Evolutionary conservation across 1,140 invertebrate species (phyloP), one percentile per base, ranked within the genome.

Genomic region (Lutraria rhynchaena): DNA sequence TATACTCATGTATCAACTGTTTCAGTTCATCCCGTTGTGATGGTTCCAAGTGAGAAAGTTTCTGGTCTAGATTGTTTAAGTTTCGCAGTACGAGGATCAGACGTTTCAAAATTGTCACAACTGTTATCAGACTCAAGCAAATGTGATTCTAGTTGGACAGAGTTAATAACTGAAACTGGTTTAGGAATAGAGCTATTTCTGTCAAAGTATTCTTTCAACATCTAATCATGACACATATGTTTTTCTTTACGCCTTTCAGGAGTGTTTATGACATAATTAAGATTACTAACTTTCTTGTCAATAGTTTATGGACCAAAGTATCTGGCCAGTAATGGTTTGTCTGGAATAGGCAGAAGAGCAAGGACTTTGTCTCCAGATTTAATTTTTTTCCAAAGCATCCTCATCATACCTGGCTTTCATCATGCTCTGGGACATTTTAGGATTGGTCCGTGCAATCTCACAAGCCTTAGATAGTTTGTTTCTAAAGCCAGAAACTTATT

Each of bases 401-500:
- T 53, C 51, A 19, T 53, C 51, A 53, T 53, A 53, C 4, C 22
- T 19, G 22, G 4, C 17, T 78, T 86, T 87, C 70, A 83, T 86
- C 27, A 65, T 85, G 17, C 1, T 19, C 44, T 86, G 83, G 27
- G 53, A 19, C 9, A 17, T n/a, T 44, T 58, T 61, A 9, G 83
- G 58, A 80, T 87, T 58, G 17, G 37, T 15, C 24, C 37, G 33
- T 3, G 82, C 86, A 22, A 77, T 3, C 24, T 86, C 69, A 71
- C 46, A 74, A 15, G 74, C 75, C n/a, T 60, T 60, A 4, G 9
- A 58, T 22, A 85, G 63, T 73, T 63, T 81, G 2, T 71, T 19
- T 74, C 49, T 71, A 60, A 87, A 85, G 13, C 44, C 22, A 17
- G 76, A 67, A 1, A 83, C 61, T 63, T 85, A 81, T 1, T 83